Evolutionary conservation across 1,140 invertebrate genomes (phyloP).

Genomic region (Grapholita molesta): DNA sequence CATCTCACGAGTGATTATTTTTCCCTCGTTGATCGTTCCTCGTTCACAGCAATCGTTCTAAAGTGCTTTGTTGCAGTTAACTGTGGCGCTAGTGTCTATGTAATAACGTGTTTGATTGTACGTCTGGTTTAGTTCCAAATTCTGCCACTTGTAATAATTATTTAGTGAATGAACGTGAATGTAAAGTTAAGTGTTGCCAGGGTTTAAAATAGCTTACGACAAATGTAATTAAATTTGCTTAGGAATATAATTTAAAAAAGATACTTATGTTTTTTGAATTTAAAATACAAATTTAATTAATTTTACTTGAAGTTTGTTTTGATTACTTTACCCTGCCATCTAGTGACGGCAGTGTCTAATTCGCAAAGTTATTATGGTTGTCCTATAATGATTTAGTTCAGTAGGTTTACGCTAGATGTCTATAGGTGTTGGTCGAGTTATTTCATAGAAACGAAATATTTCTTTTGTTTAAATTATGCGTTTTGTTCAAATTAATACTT

Average conservation of each 20-base stretch:
- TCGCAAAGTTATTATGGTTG: background rate
- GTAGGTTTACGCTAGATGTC: background rate
- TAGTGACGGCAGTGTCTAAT: background rate
- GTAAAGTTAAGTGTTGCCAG: conserved; percentile 1
- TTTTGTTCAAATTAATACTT: background rate
- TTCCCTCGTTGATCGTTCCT: background rate
- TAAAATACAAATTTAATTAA: too few relatives aligned
- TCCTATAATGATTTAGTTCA: background rate
- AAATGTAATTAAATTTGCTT: background rate
- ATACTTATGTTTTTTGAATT: too few relatives aligned
- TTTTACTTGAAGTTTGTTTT: too few relatives aligned
- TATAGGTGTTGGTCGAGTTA: too few relatives aligned
- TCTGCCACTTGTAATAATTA: background rate
- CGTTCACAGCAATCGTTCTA: background rate
- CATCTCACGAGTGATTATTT: background rate
- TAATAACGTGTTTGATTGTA: too few relatives aligned
- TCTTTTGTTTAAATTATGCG: background rate
- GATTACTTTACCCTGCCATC: background rate
- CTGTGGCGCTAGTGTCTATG: conserved; percentile 5
- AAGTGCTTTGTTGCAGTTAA: background rate
- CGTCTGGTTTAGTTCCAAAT: background rate
- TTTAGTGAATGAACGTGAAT: background rate
- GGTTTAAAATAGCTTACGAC: background rate
- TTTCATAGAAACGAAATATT: too few relatives aligned
- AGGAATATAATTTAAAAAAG: background rate